phyloP scores from a whole-genome alignment of 2,888 invertebrate genomes.

The Agrilus cyanescens region DNA sequence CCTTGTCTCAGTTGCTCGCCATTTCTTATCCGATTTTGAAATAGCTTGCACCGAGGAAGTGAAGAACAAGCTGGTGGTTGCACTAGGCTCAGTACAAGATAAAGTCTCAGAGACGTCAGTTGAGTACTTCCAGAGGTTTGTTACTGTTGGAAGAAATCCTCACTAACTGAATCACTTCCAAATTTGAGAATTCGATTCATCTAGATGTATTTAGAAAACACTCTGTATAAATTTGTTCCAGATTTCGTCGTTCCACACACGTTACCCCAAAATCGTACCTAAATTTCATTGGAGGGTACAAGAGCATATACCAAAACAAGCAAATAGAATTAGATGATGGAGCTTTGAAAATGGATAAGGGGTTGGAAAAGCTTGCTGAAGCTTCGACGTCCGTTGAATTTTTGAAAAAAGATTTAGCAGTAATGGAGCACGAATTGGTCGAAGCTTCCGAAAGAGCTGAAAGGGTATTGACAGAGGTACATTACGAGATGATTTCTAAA shows the following conservation, averaged over 20 bases:
- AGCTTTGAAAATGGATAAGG: conserved; percentile 89
- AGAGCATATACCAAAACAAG: conserved; percentile 83
- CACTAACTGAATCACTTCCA: no score
- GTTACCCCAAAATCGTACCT: conserved; percentile 96
- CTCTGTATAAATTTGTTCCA: conserved; percentile 15
- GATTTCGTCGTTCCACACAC: conserved; percentile 86
- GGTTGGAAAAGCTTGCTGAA: conserved; percentile 87
- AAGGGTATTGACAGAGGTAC: conserved; percentile 61
- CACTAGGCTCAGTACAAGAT: conserved; percentile 89
- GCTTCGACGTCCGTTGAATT: conserved; percentile 89
- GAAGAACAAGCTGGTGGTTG: conserved; percentile 76
- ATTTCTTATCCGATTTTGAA: conserved; percentile 79
- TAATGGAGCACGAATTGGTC: conserved; percentile 89
- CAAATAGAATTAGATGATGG: conserved; percentile 82
- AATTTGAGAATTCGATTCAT: no score
- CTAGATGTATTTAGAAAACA: no score
- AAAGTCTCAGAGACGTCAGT: conserved; percentile 73
- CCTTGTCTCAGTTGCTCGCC: conserved; percentile 80
- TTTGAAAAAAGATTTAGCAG: conserved; percentile 80
- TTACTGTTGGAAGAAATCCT: not conserved
- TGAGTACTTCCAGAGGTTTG: conserved; percentile 70
- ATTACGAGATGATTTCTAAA: not conserved
- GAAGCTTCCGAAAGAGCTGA: conserved; percentile 89
- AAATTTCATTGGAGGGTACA: conserved; percentile 91
- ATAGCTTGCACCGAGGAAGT: conserved; percentile 77